Conservation (phyloP, 2,113 vertebrate genomes). For the Blennius ocellaris region DNA sequence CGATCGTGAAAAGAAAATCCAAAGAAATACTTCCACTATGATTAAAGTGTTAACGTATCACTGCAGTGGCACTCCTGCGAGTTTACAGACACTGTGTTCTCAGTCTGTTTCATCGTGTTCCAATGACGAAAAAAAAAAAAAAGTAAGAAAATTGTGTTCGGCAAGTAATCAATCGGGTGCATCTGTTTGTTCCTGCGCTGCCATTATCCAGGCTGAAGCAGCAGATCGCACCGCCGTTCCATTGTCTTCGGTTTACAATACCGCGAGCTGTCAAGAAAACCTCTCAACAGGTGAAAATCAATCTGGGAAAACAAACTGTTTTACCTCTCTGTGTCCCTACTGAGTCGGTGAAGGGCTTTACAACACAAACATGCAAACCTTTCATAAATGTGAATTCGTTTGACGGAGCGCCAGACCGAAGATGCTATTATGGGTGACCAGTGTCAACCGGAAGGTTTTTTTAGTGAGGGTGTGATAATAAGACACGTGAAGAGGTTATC, state of each 20-base stretch:
- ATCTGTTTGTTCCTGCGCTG: conserved; percentile 19
- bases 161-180: conserved; percentile 21
- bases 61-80: neutral
- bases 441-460: conserved; percentile 61
- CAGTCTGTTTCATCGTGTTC: neutral
- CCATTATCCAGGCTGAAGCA: conserved; percentile 13
- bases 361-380: neutral
- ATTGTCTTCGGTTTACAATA: conserved; percentile 19
- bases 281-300: conserved; percentile 27
- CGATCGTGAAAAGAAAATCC: no score
- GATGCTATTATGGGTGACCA: conserved; percentile 37
- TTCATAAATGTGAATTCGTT: conserved; percentile 38
- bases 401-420: conserved; percentile 37
- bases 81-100: conserved; percentile 1
- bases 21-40: no score
- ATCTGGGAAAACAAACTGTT: conserved; percentile 16
- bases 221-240: neutral
- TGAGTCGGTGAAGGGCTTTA: neutral
- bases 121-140: neutral
- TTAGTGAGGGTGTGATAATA: conserved; percentile 52
- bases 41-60: no score
- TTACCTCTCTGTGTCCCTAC: conserved; percentile 1
- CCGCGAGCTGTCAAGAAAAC: conserved; percentile 21
- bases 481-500: conserved; percentile 55
- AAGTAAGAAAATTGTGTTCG: conserved; percentile 15